Percentiles rank a stretch among this genome's conserved stretches.
phyloP scores from a whole-genome alignment of 2,888 invertebrate species.

The Cosmopolites sordidus region DNA sequence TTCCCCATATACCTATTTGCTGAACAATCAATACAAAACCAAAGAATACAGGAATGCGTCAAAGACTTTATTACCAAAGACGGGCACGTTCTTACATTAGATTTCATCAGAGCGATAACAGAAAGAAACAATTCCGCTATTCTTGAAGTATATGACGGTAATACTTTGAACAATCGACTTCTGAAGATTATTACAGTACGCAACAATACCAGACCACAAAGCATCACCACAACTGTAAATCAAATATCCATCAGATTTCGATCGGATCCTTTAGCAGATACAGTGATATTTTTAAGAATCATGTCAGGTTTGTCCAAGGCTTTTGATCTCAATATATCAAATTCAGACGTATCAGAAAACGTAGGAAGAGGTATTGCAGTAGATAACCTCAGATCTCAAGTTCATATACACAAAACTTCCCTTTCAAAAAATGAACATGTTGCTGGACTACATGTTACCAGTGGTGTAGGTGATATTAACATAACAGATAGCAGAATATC shows the following conservation, averaged over 20 bases:
- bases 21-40: slow-evolving; percentile 71
- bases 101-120: slow-evolving; percentile 77
- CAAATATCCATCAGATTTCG: slow-evolving; percentile 76
- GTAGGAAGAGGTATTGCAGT: slow-evolving; percentile 92
- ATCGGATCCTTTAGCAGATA: slow-evolving; percentile 67
- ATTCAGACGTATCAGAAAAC: slow-evolving; percentile 82
- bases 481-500: slow-evolving; percentile 85
- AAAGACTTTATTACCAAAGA: slow-evolving; percentile 75
- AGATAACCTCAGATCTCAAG: slow-evolving; percentile 82
- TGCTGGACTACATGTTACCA: slow-evolving; percentile 84
- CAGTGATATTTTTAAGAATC: slow-evolving; percentile 73
- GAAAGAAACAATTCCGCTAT: slow-evolving; percentile 70
- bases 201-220: slow-evolving; percentile 85
- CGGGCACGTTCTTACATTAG: slow-evolving; percentile 79
- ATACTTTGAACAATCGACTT: slow-evolving; percentile 64
- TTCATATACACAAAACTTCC: slow-evolving; percentile 79
- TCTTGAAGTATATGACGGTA: slow-evolving; percentile 76
- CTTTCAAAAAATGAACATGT: slow-evolving; percentile 85
- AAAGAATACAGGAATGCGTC: slow-evolving; percentile 66
- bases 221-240: slow-evolving; percentile 75
- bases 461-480: slow-evolving; percentile 91
- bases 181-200: slow-evolving; percentile 68
- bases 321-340: slow-evolving; percentile 83
- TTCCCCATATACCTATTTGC: slow-evolving; percentile 81
- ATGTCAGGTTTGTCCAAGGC: slow-evolving; percentile 73